phyloP scores from a whole-genome alignment of 2,113 vertebrate genomes.

The Pomatostomus ruficeps region DNA sequence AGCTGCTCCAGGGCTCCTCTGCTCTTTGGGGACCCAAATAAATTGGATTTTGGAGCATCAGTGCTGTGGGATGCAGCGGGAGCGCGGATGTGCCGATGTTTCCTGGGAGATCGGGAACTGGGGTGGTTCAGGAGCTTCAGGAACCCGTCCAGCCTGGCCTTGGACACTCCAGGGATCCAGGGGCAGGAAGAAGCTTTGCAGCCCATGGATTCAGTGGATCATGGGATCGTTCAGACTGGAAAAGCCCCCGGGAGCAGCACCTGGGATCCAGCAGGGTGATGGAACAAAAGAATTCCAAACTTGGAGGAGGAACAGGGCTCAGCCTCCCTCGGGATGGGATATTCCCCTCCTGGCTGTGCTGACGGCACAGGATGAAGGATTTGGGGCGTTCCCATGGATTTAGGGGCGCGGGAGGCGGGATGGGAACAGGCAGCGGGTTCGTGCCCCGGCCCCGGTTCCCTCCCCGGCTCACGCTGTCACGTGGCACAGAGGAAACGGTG shows the following conservation, averaged over 20 bases:
- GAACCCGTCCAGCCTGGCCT: fast-evolving
- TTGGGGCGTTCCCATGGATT: fast-evolving
- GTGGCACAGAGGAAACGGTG: slow-evolving; percentile 61
- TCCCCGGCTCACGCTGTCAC: neutral
- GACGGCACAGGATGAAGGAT: fast-evolving
- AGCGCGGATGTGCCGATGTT: no score
- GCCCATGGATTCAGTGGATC: fast-evolving
- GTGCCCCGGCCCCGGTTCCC: neutral
- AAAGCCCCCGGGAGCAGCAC: neutral
- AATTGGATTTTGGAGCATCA: neutral
- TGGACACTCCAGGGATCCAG: neutral
- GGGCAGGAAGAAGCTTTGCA: neutral
- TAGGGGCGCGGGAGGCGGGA: neutral
- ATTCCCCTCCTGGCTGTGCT: fast-evolving
- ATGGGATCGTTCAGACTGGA: neutral
- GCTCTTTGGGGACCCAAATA: neutral
- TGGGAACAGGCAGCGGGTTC: fast-evolving
- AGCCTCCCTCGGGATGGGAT: fast-evolving
- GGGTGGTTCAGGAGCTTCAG: fast-evolving
- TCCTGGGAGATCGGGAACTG: neutral
- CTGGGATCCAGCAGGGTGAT: neutral
- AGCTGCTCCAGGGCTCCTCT: neutral
- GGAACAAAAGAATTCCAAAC: neutral
- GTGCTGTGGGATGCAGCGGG: neutral
- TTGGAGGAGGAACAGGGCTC: neutral